These are phyloP conservation scores for Drosophila limbata DNA, from an alignment of 2,888 invertebrate genomes.

Conservation along the genomic window DNA sequence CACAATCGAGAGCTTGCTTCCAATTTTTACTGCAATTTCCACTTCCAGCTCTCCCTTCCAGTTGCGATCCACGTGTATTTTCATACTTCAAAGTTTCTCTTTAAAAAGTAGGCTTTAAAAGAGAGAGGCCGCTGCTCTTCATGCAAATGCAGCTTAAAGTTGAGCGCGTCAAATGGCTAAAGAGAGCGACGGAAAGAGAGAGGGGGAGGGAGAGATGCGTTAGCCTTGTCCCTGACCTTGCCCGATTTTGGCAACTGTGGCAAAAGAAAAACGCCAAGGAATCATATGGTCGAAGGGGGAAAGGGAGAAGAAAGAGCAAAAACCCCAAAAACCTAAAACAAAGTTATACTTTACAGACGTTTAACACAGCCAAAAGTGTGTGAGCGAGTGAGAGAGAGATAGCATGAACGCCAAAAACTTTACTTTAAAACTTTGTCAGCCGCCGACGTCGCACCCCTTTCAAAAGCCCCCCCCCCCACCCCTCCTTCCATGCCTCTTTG, in stretches of 20 bases:
- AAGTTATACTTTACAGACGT: conserved; percentile 79
- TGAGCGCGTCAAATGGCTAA: background rate
- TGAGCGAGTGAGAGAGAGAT: conserved; percentile 12
- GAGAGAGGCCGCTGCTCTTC: conserved; percentile 6
- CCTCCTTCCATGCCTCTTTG: background rate
- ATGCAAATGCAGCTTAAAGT: conserved; percentile 55
- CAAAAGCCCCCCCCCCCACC: conserved; percentile 28
- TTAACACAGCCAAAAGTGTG: conserved; percentile 58
- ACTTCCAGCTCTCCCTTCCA: background rate
- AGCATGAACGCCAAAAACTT: conserved; percentile 70
- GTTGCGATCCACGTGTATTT: background rate
- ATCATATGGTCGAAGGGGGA: conserved; percentile 45
- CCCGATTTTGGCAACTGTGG: conserved; percentile 73
- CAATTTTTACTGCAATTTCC: no score
- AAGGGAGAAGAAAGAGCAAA: conserved; percentile 23
- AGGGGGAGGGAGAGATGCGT: background rate
- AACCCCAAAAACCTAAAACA: conserved; percentile 82
- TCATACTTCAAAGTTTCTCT: background rate
- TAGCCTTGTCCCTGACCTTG: conserved; percentile 77
- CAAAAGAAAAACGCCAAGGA: conserved; percentile 64
- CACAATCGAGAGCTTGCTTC: no score
- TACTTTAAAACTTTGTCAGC: conserved; percentile 80
- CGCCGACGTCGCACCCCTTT: conserved; percentile 58
- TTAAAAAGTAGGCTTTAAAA: background rate
- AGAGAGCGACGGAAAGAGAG: background rate